Percentiles rank a stretch among this genome's conserved stretches.
Conservation (phyloP, 2,888 invertebrate genomes). For the Lasioglossum vierecki region DNA sequence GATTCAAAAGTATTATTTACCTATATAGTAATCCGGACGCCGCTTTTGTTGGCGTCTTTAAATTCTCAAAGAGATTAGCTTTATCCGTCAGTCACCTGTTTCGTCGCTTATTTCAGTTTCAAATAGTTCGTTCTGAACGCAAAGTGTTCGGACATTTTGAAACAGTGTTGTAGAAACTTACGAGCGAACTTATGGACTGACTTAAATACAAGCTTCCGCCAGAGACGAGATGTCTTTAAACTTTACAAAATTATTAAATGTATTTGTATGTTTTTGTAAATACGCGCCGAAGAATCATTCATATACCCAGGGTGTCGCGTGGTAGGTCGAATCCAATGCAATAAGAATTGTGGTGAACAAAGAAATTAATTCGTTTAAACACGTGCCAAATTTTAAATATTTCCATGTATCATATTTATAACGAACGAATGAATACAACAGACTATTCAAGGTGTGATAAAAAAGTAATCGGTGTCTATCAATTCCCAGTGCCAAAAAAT, state of each 20-base stretch:
- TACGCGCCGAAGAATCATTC: constrained; percentile 67
- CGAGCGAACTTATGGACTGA: neutral
- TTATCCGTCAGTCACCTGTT: neutral
- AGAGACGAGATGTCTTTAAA: constrained; percentile 31
- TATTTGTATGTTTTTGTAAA: constrained; percentile 77
- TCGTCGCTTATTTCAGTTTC: neutral
- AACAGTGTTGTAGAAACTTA: neutral
- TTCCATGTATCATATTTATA: neutral
- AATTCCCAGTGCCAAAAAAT: too few relatives aligned
- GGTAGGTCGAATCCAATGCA: neutral
- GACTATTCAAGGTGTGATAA: neutral
- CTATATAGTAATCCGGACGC: neutral
- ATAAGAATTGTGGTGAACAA: neutral
- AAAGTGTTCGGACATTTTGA: neutral
- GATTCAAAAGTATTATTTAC: neutral
- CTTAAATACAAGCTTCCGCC: neutral
- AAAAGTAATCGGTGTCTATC: neutral
- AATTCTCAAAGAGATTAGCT: neutral
- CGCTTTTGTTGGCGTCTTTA: neutral
- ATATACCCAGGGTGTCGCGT: constrained; percentile 35
- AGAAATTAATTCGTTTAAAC: neutral
- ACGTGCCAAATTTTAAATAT: neutral
- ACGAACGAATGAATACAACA: neutral
- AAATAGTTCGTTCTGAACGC: neutral
- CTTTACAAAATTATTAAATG: constrained; percentile 49